Evolutionary conservation across 2,888 invertebrate genomes (phyloP).

Genomic region (Latheticus oryzae): DNA sequence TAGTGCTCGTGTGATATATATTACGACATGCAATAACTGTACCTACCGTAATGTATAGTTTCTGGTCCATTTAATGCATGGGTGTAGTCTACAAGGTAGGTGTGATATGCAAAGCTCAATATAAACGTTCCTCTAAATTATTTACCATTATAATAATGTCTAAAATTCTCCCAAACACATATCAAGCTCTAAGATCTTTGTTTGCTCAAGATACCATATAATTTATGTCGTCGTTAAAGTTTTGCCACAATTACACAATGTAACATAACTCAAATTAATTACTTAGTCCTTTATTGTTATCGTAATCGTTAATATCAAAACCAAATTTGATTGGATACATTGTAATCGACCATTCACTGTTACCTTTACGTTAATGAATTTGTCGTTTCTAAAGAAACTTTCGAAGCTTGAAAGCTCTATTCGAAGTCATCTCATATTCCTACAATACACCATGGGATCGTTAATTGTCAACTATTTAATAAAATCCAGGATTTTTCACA

Average conservation of each 20-base stretch:
- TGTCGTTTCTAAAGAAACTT: constrained; percentile 19
- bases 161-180: constrained; percentile 31
- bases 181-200: constrained; percentile 23
- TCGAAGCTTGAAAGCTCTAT: constrained; percentile 22
- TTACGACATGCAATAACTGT: constrained; percentile 38
- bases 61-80: constrained; percentile 39
- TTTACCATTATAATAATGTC: constrained; percentile 21
- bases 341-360: constrained; percentile 25
- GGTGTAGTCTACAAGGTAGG: constrained; percentile 30
- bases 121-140: constrained; percentile 22
- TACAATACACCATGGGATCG: constrained; percentile 20
- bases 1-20: background rate
- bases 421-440: constrained; percentile 18
- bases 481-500: constrained; percentile 17
- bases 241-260: constrained; percentile 31
- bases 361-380: constrained; percentile 23
- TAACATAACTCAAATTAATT: constrained; percentile 38
- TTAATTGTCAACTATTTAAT: constrained; percentile 14
- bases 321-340: constrained; percentile 37
- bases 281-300: constrained; percentile 32
- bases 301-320: constrained; percentile 22
- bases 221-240: constrained; percentile 33
- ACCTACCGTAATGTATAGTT: constrained; percentile 39
- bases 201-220: constrained; percentile 15
- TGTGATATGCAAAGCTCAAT: constrained; percentile 27